Evolutionary conservation across 2,797 vertebrate genomes (phyloP), one percentile per base, ranked within the genome.

Genomic region (Prunella strophiata): DNA sequence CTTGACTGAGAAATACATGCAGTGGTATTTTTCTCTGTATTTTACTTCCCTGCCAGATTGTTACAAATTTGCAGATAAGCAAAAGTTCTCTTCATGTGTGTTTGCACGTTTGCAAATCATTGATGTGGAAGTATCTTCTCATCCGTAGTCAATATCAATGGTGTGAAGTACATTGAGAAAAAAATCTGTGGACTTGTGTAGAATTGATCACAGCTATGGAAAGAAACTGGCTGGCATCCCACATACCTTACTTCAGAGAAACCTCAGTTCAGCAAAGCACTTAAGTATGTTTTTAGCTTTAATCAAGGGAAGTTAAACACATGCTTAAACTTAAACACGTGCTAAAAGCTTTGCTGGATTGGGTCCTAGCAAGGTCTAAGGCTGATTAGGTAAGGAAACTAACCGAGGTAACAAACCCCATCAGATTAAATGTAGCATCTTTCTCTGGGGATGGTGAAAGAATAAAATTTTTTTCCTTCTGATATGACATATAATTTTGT

Each of bases 281-380:
- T 94, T 93, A 93, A 94, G 75, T 86, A 66, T 85, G 71, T 93
- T 94, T 91, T 94, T 94, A 93, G 81, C 94, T 95, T 94, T 91
- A 96, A 92, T 95, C 94, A 96, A 91, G 76, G 63, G 72, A 94
- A 93, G 94, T 92, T 95, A 96, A 96, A 95, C 95, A 96, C 89
- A 93, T 94, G 84, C 92, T 95, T 95, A 96, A 95, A 93, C 68
- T 95, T 97, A 94, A 96, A 97, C 89, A 93, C 2, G 51, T 95
- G 94, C 92, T 94, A 96, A 96, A 96, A 97, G 87, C 91, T 96
- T 94, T 97, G 83, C 89, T 97, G 96, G 95, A 97, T 85, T 91
- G 47, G 40, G 43, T 95, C 95, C 93, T 88, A 94, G 72, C 78
- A 66, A 88, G 61, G 38, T 57, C 91, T 73, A 68, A 90, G 48